Conservation (phyloP, 2,888 invertebrate genomes). For the Bugula neritina region DNA sequence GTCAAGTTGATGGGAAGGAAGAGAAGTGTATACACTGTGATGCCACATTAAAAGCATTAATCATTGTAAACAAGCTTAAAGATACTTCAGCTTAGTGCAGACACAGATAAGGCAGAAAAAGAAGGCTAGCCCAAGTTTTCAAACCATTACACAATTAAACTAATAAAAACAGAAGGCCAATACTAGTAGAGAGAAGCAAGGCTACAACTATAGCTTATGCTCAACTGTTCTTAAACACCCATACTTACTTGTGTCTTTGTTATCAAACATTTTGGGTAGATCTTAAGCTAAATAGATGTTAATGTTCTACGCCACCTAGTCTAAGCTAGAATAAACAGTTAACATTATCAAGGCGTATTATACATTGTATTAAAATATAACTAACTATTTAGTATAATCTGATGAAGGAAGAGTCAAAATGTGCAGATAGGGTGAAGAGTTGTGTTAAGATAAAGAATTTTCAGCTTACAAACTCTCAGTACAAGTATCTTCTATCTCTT, state of each 20-base stretch:
- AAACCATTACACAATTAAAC: no score
- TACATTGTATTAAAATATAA: constrained; percentile 25
- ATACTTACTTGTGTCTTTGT: neutral
- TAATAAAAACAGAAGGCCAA: no score
- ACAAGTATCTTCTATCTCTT: constrained; percentile 24
- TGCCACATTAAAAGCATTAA: constrained; percentile 24
- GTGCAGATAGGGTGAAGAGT: constrained; percentile 13
- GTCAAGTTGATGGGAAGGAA: neutral
- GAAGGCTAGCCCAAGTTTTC: neutral
- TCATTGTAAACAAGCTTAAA: constrained; percentile 11
- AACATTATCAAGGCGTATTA: constrained; percentile 18
- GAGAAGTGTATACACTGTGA: constrained; percentile 9
- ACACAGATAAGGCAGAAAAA: neutral
- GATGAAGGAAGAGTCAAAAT: neutral
- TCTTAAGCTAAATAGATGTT: neutral
- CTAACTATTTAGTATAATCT: constrained; percentile 21
- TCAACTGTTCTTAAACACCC: neutral
- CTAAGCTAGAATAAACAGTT: constrained; percentile 5
- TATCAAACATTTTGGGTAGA: neutral
- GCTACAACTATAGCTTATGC: no score
- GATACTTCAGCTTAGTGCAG: neutral
- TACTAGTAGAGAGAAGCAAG: no score
- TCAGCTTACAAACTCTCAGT: neutral
- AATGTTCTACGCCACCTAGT: neutral
- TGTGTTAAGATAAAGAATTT: neutral